A percentile compares a stretch with the other conserved stretches of the same genome.
Evolutionary conservation across 1,140 invertebrate genomes (phyloP).

Genomic region (Procambarus clarkii): DNA sequence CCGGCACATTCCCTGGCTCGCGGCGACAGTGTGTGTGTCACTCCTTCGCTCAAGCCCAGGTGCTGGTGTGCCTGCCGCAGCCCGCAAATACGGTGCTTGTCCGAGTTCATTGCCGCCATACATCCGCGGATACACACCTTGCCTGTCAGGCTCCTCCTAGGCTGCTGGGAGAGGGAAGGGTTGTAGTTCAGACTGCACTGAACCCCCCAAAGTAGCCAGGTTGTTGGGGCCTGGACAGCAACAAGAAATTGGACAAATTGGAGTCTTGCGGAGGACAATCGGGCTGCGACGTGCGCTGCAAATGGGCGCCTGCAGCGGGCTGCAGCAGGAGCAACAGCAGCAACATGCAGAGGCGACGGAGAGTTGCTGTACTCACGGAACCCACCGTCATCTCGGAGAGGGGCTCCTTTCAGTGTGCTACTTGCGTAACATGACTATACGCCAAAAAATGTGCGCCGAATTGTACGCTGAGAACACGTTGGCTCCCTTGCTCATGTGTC

Average conservation of each 20-base stretch:
- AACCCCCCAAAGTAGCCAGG: too few species aligned
- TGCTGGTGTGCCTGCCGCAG: conserved; percentile 33
- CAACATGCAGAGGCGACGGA: not conserved
- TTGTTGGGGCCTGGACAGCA: not conserved
- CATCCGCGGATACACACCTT: not conserved
- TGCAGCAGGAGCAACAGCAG: conserved; percentile 25
- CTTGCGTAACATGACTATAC: conserved; percentile 37
- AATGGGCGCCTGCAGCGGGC: not conserved
- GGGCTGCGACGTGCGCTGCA: not conserved
- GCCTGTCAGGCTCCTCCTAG: not conserved
- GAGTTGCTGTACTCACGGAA: conserved; percentile 8
- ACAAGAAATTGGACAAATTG: too few species aligned
- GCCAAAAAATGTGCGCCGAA: conserved; percentile 27
- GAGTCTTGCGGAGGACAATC: not conserved
- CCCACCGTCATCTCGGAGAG: conserved; percentile 28
- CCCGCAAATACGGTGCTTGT: not conserved
- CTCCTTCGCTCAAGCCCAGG: conserved; percentile 52
- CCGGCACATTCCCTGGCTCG: conserved; percentile 47
- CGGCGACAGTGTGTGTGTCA: conserved; percentile 46
- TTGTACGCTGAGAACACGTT: conserved; percentile 13
- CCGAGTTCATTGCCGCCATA: not conserved
- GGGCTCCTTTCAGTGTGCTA: conserved; percentile 21
- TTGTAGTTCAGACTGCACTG: not conserved
- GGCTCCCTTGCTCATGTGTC: conserved; percentile 57
- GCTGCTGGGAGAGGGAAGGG: not conserved